Conservation (phyloP, 2,797 vertebrate species). For the Hoplostethus mediterraneus region DNA sequence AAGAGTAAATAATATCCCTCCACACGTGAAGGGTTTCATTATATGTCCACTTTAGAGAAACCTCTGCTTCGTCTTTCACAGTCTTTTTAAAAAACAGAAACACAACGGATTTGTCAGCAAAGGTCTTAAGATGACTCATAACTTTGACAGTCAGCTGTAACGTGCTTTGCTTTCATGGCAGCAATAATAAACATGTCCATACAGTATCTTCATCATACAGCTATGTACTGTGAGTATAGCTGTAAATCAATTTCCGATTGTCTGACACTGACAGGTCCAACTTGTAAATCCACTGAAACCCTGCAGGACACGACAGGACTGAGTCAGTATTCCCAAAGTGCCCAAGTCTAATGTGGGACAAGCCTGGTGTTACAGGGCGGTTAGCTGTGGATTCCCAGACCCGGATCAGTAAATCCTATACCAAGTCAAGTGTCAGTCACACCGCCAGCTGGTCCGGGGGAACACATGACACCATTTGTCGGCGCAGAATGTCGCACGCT, state of each 20-base stretch:
- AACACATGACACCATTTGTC: conserved; percentile 87
- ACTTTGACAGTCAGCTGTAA: neutral
- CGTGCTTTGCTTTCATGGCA: neutral
- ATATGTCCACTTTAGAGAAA: no score
- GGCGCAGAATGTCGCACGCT: conserved; percentile 80
- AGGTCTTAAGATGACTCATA: neutral
- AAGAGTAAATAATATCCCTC: no score
- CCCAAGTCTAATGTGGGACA: conserved; percentile 13
- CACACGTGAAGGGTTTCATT: no score
- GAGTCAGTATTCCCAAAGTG: conserved; percentile 2
- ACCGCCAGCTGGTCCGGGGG: conserved; percentile 78
- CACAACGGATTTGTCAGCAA: no score
- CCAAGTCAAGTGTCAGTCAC: conserved; percentile 51
- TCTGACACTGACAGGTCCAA: neutral
- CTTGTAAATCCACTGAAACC: neutral
- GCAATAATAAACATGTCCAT: no score
- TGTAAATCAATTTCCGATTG: neutral
- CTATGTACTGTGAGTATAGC: neutral
- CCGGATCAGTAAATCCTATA: conserved; percentile 41
- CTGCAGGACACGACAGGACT: neutral
- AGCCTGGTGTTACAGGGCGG: conserved; percentile 3
- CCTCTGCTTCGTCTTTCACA: no score
- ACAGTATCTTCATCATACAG: neutral
- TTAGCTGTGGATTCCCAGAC: conserved; percentile 21
- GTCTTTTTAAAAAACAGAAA: no score